Evolutionary conservation across 1,140 invertebrate genomes (phyloP).

Genomic region (Acromyrmex charruanus): DNA sequence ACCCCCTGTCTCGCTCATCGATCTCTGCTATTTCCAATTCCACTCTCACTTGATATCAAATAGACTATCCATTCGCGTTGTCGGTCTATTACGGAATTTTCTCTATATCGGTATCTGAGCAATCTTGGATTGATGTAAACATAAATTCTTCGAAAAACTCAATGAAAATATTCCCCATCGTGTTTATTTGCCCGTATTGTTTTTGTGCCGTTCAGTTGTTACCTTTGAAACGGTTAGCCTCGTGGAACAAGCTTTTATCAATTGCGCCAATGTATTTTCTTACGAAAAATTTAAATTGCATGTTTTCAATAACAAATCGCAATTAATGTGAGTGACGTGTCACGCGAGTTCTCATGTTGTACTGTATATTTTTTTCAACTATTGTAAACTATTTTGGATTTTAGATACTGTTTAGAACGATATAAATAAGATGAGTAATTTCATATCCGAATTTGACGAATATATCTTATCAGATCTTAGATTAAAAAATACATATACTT

Average conservation of each 20-base stretch:
- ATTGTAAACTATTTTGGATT: not conserved
- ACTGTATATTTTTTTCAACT: not conserved
- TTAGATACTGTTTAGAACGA: not conserved
- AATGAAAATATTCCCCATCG: conserved; percentile 49
- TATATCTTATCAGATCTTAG: conserved; percentile 13
- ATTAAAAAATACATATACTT: conserved; percentile 47
- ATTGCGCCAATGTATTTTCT: conserved; percentile 36
- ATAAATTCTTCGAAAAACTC: conserved; percentile 55
- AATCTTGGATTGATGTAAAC: conserved; percentile 62
- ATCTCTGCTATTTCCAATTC: conserved; percentile 72
- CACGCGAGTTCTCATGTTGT: not conserved
- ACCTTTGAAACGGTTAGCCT: conserved; percentile 40
- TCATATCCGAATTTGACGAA: conserved; percentile 25
- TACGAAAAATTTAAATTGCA: conserved; percentile 36
- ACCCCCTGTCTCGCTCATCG: conserved; percentile 68
- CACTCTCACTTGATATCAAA: conserved; percentile 71
- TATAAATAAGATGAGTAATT: conserved; percentile 19
- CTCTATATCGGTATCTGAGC: conserved; percentile 14
- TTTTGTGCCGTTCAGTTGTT: conserved; percentile 24
- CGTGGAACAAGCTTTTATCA: conserved; percentile 30
- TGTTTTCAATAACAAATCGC: conserved; percentile 33
- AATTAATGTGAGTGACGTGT: conserved; percentile 5
- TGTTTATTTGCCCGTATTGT: conserved; percentile 46
- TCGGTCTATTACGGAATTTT: conserved; percentile 37
- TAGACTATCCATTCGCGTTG: conserved; percentile 27